Evolutionary conservation across 2,888 invertebrate species (phyloP), one percentile per base, ranked within the genome.

Genomic region (Lysandra coridon): DNA sequence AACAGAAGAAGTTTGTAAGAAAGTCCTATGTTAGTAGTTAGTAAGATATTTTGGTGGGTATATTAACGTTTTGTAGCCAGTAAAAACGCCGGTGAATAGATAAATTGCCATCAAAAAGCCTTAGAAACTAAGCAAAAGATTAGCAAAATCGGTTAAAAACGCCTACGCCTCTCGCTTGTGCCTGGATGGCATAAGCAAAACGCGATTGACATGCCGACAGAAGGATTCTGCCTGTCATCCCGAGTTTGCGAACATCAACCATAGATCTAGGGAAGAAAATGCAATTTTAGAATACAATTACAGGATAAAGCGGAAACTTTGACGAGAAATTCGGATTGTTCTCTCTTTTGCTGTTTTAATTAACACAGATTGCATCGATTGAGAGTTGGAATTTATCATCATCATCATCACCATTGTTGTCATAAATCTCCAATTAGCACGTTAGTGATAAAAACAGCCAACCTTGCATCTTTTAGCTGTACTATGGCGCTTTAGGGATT

Each of bases 171-270:
- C 12, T 49, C 40, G 1, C 69, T 49, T 69, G 17, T 4, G 17
- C 78, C 64, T 23, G 2, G 23, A 23, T 84, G 85, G 85, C 87
- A 85, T 86, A 88, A 87, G 88, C 87, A 88, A 88, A 90, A 89
- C 86, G 88, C 90, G 90, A 92, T 91, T 91, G 92, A 89, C 89
- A 88, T 86, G 88, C 87, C 85, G 87, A 85, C 86, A 87, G 86
- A 83, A 86, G 88, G 88, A 87, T 90, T 89, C 88, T 85, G 85
- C 85, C 86, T 88, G 90, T 90, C 91, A 89, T 89, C 89, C 86
- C 83, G 85, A 85, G 88, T 91, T 88, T 86, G 87, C 87, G 84
- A 88, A 87, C 89, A 89, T 90, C 90, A 89, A 88, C 87, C 87
- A 83, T 83, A 83, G 84, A 84, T 82, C 83, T 78, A 76, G 74